Base-by-base conservation (phyloP, 2,888 invertebrate genomes). In the Xestia xanthographa region DNA sequence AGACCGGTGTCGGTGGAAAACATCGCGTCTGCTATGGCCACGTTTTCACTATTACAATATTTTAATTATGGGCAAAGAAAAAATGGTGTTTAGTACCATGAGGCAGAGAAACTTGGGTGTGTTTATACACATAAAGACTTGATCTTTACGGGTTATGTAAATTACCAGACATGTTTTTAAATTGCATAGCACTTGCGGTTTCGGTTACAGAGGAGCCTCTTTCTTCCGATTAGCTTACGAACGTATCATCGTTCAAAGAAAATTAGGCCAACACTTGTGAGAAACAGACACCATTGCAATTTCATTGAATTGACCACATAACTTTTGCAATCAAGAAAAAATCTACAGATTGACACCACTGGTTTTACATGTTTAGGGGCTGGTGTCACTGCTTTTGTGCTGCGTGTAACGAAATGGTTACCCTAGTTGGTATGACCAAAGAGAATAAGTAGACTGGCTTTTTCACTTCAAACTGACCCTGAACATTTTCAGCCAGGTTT, bases 31-130 rank as follows among this genome's bases (percentile, higher is more conserved):
- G 79, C 62, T 88, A 85, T 75, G 86, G 82, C 34, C 43, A 80
- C 74, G 81, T 88, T 90, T 81, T 87, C 88, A 82, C 90, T 87
- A 72, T 70, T 80, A 80, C 73, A 83, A 80, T 84, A 86, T 75
- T 77, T 77, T 72, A 75, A 80, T 74, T 67, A 76, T 45, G 60
- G 60, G 17, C 29, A 34, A 50, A 62, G 56, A 66, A 84, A 43
- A 72, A 69, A 20, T 34, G 11, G 22, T 50, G 38, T 66, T 9
- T 65, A 9, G 14, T 22, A 14, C n/a, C 3, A 68, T 22, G 74
- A 70, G 56, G 63, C 14, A 72, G 74, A 62, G 56, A 75, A 85
- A 75, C 62, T 66, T 63, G 14, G 0, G 34, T 56, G 12, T 70
- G 38, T 83, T 68, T 50, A 58, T 41, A 9, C 22, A 50, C 34